Conservation (phyloP, 2,113 vertebrate species). For the Gobius niger region DNA sequence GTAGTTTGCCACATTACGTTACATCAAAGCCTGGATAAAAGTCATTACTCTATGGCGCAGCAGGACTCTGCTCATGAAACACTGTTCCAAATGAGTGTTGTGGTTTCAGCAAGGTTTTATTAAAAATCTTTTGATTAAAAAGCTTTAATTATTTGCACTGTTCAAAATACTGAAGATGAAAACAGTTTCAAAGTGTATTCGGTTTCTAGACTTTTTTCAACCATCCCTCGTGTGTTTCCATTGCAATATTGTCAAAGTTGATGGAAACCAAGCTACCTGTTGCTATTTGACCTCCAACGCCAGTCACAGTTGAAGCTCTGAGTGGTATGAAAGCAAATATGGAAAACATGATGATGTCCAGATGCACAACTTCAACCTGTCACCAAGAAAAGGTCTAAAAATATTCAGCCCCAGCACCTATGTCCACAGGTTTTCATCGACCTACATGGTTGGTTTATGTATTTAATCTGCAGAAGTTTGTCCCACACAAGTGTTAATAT, state of each 20-base stretch:
- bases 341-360: slow-evolving; percentile 41
- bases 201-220: not conserved
- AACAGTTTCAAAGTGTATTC: not conserved
- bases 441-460: slow-evolving; percentile 24
- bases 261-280: not conserved
- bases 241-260: not conserved
- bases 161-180: not conserved
- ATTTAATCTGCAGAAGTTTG: slow-evolving; percentile 32
- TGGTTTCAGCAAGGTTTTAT: no score
- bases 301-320: slow-evolving; percentile 16
- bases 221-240: not conserved
- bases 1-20: no score
- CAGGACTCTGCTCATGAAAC: no score
- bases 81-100: no score
- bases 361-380: slow-evolving; percentile 43
- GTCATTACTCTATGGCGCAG: no score
- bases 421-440: slow-evolving; percentile 30
- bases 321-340: slow-evolving; percentile 11
- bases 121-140: no score
- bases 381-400: slow-evolving; percentile 15
- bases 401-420: slow-evolving; percentile 16
- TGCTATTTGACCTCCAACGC: not conserved
- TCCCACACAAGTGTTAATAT: slow-evolving; percentile 17
- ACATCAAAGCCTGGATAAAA: no score
- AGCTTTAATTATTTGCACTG: not conserved